Conservation (phyloP, 2,797 vertebrate species). For the Carduelis carduelis region DNA sequence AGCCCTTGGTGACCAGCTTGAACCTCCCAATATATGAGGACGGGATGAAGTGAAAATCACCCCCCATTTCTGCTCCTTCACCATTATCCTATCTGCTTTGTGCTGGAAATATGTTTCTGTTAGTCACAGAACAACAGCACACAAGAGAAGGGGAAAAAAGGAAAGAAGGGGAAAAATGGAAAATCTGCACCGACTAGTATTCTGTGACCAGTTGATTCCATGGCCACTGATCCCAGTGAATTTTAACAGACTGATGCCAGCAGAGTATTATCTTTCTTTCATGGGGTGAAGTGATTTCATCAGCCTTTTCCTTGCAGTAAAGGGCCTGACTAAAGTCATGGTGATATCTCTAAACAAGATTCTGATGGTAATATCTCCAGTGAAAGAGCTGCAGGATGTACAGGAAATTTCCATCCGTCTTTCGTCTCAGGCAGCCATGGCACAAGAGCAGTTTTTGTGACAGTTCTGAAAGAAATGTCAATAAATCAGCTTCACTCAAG, state of each 20-base stretch:
- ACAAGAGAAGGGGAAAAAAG: neutral
- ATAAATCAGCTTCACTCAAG: neutral
- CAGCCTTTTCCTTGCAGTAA: neutral
- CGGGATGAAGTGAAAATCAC: neutral
- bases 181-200: neutral
- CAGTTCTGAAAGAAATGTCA: neutral
- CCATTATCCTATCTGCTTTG: neutral
- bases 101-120: neutral
- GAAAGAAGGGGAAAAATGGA: neutral
- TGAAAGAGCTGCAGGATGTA: neutral
- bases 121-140: neutral
- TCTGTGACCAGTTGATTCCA: neutral
- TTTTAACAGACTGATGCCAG: neutral
- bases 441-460: neutral
- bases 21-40: neutral
- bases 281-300: neutral
- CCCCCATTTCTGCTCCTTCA: neutral
- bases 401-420: neutral
- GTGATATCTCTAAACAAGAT: neutral
- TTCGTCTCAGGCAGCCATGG: neutral
- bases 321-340: neutral
- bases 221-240: neutral
- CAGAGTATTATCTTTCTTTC: neutral
- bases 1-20: neutral
- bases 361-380: neutral